These are phyloP conservation scores for Halcyon badia DNA, from an alignment of 2,797 vertebrate species.

Conservation along the genomic window DNA sequence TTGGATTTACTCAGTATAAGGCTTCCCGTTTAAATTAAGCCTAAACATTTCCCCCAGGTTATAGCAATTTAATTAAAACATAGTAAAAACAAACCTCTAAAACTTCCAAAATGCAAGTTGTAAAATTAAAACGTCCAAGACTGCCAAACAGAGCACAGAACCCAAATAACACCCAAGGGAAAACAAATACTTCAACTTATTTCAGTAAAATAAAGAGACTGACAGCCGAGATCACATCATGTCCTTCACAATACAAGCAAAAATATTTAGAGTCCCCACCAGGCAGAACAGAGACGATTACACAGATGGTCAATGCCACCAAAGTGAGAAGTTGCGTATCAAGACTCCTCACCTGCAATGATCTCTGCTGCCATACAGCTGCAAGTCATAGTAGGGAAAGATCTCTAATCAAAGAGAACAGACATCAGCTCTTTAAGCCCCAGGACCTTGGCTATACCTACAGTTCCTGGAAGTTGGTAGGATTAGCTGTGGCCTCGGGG, in stretches of 20 bases:
- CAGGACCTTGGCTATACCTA: not conserved
- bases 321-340: not conserved
- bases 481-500: not conserved
- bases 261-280: not conserved
- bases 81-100: slow-evolving; percentile 40
- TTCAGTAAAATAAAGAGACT: not conserved
- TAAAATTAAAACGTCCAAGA: slow-evolving; percentile 36
- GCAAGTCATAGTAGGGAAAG: not conserved
- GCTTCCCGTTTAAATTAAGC: slow-evolving; percentile 28
- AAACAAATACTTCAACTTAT: not conserved
- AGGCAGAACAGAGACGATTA: not conserved
- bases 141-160: not conserved
- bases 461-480: not conserved
- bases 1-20: not conserved
- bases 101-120: not conserved
- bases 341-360: not conserved
- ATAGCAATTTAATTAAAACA: slow-evolving; percentile 57
- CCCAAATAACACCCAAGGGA: not conserved
- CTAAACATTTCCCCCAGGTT: slow-evolving; percentile 42
- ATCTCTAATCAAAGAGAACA: not conserved
- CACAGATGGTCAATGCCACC: not conserved
- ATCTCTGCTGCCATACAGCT: not conserved
- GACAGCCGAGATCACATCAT: not conserved
- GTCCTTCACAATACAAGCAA: not conserved
- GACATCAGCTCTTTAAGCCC: not conserved